Evolutionary conservation across 2,113 vertebrate species (phyloP), one percentile per base, ranked within the genome.

Genomic region (Agelaius phoeniceus): DNA sequence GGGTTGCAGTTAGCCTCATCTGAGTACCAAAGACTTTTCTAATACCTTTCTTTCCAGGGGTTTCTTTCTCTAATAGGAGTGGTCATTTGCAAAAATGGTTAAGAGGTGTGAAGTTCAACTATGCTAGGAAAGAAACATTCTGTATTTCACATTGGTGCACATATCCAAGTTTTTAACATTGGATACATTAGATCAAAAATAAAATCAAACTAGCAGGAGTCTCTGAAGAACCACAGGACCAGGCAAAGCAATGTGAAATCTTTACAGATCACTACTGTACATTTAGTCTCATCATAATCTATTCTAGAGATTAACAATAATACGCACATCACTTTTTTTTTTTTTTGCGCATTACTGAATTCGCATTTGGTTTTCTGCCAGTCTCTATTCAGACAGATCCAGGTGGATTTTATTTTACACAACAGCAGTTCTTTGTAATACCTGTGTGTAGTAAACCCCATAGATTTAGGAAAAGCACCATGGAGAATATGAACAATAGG

Each of bases 391-490:
- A 83, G 62, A 54, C 3, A 65, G 15, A 44, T 72, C 5, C 33
- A 76, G n/a, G 22, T 35, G 27, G 43, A 66, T 84, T 89, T 93
- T 33, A 92, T 15, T 37, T 27, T 83, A 39, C 28, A 23, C 26
- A 84, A 62, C 27, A 63, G 11, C 7, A 68, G 6, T 55, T 93
- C 22, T 86, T 66, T 35, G 8, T 5, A 61, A 62, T 97, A 99
- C 99, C 98, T 97, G 97, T 98, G 93, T 37, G 37, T 37, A 37
- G 37, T 37, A 37, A 37, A 37, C 37, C 37, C 37, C 37, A 37
- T 37, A 37, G 37, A 37, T 37, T 37, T 37, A 37, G 37, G 37
- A 37, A 37, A 37, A 35, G 35, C 35, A 35, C 35, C 35, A 35
- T 35, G 35, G 35, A 35, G 35, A 35, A 35, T 35, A 35, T 35